phyloP scores from a whole-genome alignment of 2,113 vertebrate genomes.

The Sceloporus tristichus region DNA sequence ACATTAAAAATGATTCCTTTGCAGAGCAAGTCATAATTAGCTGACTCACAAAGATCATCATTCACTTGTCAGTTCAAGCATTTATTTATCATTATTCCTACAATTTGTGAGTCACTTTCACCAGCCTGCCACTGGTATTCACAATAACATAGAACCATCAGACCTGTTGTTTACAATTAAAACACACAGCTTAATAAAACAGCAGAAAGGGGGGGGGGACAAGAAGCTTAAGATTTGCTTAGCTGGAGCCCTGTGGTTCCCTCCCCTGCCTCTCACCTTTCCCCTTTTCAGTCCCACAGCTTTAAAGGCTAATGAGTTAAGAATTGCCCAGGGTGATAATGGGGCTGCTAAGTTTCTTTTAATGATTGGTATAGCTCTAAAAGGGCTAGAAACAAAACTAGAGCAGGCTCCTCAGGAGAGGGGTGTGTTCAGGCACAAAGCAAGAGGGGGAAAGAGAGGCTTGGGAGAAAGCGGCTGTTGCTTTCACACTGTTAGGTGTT shows the following conservation, averaged over 20 bases:
- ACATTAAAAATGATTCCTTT: constrained; percentile 47
- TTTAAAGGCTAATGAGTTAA: constrained; percentile 77
- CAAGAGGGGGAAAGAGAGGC: constrained; percentile 52
- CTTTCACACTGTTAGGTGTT: constrained; percentile 77
- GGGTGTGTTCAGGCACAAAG: constrained; percentile 49
- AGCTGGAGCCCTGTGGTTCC: not conserved
- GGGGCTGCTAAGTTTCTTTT: constrained; percentile 60
- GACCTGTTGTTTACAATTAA: not conserved
- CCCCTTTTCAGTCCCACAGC: constrained; percentile 61
- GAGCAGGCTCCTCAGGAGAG: constrained; percentile 60
- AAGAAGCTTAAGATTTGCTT: constrained; percentile 24
- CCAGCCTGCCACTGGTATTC: not conserved
- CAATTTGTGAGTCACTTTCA: not conserved
- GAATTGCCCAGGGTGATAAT: constrained; percentile 70
- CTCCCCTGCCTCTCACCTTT: not conserved
- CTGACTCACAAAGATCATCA: constrained; percentile 69
- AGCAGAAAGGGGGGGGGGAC: not conserved
- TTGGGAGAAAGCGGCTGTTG: constrained; percentile 44
- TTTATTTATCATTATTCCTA: constrained; percentile 13
- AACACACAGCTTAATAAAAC: not conserved
- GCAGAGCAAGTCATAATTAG: not conserved
- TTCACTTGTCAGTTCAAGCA: constrained; percentile 50
- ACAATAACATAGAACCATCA: not conserved
- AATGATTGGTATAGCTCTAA: constrained; percentile 74
- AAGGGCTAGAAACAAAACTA: constrained; percentile 69